These are phyloP conservation scores for Melinaea marsaeus DNA, from an alignment of 2,888 invertebrate genomes.

Conservation along the genomic window DNA sequence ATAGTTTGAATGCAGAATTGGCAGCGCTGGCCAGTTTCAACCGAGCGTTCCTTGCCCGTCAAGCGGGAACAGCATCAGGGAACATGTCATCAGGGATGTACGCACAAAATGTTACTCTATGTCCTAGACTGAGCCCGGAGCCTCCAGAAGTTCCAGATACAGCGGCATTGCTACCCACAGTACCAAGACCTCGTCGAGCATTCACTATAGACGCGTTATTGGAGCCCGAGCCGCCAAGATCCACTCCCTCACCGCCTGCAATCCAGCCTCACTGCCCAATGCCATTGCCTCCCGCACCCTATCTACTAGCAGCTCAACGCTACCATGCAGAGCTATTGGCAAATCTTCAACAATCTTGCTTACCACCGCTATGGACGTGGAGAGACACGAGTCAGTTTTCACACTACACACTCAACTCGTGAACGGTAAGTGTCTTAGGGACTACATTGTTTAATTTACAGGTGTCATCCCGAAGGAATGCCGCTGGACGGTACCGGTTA, in stretches of 20 bases:
- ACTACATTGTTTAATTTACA: constrained; percentile 1
- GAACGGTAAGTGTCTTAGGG: constrained; percentile 58
- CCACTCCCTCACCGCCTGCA: constrained; percentile 74
- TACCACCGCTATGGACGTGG: constrained; percentile 73
- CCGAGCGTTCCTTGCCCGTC: constrained; percentile 81
- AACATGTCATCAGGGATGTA: constrained; percentile 56
- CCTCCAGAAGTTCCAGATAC: constrained; percentile 66
- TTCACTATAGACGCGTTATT: constrained; percentile 94
- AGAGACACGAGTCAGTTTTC: constrained; percentile 71
- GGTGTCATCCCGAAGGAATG: background rate
- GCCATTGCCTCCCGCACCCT: constrained; percentile 62
- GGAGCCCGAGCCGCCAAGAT: constrained; percentile 80
- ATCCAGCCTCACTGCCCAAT: constrained; percentile 60
- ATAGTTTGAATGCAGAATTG: constrained; percentile 82
- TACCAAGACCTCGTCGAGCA: constrained; percentile 75
- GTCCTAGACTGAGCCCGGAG: constrained; percentile 65
- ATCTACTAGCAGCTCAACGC: constrained; percentile 67
- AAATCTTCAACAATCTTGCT: constrained; percentile 67
- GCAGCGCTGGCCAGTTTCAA: constrained; percentile 86
- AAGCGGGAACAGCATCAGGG: constrained; percentile 62
- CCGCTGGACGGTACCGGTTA: too few species aligned
- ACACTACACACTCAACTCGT: constrained; percentile 75
- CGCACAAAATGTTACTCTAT: constrained; percentile 78
- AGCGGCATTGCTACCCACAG: constrained; percentile 54
- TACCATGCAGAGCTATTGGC: constrained; percentile 73